These are phyloP conservation scores for Laupala kohalensis DNA, from an alignment of 1,140 invertebrate species.

Conservation along the genomic window DNA sequence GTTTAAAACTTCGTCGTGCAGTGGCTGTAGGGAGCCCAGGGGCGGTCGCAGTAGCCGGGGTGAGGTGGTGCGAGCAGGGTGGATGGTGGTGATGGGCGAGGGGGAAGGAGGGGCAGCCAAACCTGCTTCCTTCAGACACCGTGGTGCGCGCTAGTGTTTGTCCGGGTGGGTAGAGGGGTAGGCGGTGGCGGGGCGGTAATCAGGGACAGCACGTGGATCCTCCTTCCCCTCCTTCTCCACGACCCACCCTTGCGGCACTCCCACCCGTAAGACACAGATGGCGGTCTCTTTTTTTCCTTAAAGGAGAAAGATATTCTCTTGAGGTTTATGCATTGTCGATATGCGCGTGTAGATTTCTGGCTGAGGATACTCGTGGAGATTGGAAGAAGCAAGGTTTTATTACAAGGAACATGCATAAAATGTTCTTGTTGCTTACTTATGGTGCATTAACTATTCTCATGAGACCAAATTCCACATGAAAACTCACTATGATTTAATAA, in stretches of 20 bases:
- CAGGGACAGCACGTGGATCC: neutral
- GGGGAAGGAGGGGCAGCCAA: neutral
- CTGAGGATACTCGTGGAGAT: no score
- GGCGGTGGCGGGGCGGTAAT: neutral
- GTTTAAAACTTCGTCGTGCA: neutral
- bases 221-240: neutral
- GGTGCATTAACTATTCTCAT: no score
- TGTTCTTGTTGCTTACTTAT: no score
- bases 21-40: neutral
- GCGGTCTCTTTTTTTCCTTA: neutral
- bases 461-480: no score
- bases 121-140: neutral
- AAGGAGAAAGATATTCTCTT: neutral
- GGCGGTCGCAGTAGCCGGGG: no score
- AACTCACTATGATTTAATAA: no score
- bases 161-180: neutral
- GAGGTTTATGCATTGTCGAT: neutral
- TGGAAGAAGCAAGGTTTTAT: no score
- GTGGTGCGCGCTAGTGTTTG: neutral
- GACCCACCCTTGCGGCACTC: neutral
- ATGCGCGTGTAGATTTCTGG: no score
- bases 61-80: no score
- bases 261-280: neutral
- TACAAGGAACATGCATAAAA: no score
- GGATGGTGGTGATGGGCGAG: neutral